Conservation (phyloP, 2,888 invertebrate genomes). For the Hirtodrosophila histrioides region DNA sequence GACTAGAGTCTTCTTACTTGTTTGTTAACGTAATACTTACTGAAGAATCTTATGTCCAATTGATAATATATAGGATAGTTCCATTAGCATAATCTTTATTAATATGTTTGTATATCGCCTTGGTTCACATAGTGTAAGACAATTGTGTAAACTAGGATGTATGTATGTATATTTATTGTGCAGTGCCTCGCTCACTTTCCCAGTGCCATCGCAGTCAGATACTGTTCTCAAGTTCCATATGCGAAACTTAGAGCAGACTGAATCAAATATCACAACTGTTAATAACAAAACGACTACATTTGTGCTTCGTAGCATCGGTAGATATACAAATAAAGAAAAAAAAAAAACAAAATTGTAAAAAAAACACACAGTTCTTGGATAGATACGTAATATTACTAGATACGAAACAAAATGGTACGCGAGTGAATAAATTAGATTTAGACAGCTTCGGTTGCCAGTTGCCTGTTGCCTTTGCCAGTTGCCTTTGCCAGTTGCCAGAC, state of each 20-base stretch:
- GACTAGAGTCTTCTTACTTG: no score
- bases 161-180: constrained; percentile 23
- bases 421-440: constrained; percentile 38
- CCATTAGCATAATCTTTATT: constrained; percentile 5
- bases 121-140: constrained; percentile 6
- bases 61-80: not conserved
- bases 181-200: constrained; percentile 26
- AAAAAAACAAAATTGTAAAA: constrained; percentile 9
- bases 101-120: constrained; percentile 2
- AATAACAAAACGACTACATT: constrained; percentile 64
- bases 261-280: constrained; percentile 72
- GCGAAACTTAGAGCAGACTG: constrained; percentile 39
- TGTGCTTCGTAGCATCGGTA: constrained; percentile 39
- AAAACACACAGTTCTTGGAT: constrained; percentile 4
- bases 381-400: constrained; percentile 12
- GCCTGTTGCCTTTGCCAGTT: constrained; percentile 4
- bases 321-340: constrained; percentile 22
- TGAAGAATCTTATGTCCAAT: no score
- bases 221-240: constrained; percentile 13
- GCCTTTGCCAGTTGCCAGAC: not conserved
- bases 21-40: no score
- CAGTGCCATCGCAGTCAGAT: constrained; percentile 31
- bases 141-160: constrained; percentile 3
- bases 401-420: constrained; percentile 24
- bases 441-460: constrained; percentile 27